Base-by-base conservation (phyloP, 2,888 invertebrate species). In the Epirrhoe alternata region DNA sequence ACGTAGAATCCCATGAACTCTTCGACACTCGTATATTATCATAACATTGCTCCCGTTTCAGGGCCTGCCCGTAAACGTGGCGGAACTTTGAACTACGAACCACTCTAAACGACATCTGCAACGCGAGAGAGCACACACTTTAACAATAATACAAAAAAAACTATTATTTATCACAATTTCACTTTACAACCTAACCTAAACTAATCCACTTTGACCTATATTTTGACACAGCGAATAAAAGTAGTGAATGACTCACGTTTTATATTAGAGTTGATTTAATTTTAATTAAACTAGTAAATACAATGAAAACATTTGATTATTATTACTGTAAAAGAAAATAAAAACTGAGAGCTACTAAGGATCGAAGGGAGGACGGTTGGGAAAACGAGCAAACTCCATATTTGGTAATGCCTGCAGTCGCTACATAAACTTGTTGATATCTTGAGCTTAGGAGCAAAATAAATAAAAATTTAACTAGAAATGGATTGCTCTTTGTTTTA, bases 81-180 rank as follows among this genome's bases (percentile, higher is more conserved):
- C 99, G 97, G 94, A 99, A 99, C 95, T 99, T 99, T 89, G 98
- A 98, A 94, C 96, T 97, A 94, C 99, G 97, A 82, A 99, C 98
- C 91, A 98, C 98, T 91, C 98, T 97, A 95, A 98, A 98, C 94
- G 98, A 98, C 98, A 98, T 98, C 95, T 96, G 90, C 81, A 93
- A 94, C 86, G 82, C 84, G 89, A 87, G 88, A 89, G 88, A 89
- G 87, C 76, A 76, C 79, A 80, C 82, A 80, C 83, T 87, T 87
- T 65, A 87, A 84, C 81, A 84, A 85, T 77, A 86, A 85, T 84
- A 85, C 85, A 84, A 82, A 86, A 84, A 86, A 85, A 77, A 83
- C 77, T 78, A 59, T 10, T 59, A 79, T 80, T 81, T 77, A 82
- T 81, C 75, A 83, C 81, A 84, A 87, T 86, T 87, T 84, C 84